Conservation (phyloP, 1,140 invertebrate species). For the Cyclargus thomasi region DNA sequence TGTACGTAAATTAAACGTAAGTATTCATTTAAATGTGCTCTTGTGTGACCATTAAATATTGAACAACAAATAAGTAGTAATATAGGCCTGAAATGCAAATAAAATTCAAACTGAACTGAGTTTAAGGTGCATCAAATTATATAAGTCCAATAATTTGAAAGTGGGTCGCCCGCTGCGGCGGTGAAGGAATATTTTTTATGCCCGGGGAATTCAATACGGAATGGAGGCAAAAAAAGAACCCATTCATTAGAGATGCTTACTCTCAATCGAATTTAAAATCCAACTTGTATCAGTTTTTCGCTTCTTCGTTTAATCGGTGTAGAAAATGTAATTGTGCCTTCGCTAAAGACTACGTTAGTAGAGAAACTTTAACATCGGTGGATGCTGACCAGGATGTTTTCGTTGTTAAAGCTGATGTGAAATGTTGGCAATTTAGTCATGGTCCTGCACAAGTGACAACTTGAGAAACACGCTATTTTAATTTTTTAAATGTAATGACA, state of each 20-base stretch:
- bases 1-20: no score
- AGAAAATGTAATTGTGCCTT: not conserved
- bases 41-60: not conserved
- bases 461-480: no score
- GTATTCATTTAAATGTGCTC: no score
- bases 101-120: not conserved
- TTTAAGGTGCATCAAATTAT: not conserved
- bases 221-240: constrained; percentile 7
- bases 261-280: constrained; percentile 10
- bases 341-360: not conserved
- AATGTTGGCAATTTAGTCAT: no score
- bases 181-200: constrained; percentile 11
- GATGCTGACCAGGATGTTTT: no score
- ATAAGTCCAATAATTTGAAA: constrained; percentile 7
- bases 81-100: not conserved
- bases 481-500: no score
- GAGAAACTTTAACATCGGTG: no score
- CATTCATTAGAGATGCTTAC: constrained; percentile 13
- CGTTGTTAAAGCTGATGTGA: no score
- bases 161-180: not conserved
- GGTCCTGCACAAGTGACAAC: no score
- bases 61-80: not conserved
- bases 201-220: constrained; percentile 1
- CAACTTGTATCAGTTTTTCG: not conserved
- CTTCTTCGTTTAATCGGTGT: not conserved